Percentiles rank a stretch among this genome's conserved stretches.
Conservation (phyloP, 2,113 vertebrate genomes). For the Irena cyanogastra region DNA sequence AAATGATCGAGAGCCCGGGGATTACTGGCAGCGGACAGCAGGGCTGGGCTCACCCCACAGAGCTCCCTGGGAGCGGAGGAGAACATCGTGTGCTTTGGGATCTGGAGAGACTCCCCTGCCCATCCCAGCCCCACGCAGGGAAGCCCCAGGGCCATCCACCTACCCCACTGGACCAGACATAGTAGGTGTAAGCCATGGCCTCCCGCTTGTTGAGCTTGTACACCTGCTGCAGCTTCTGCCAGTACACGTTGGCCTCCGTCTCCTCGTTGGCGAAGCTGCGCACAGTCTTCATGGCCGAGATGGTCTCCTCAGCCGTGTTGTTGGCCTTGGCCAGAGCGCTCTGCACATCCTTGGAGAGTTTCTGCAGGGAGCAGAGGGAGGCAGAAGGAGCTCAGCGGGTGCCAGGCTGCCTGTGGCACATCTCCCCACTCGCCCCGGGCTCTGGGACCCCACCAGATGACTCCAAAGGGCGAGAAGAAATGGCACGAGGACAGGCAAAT, state of each 20-base stretch:
- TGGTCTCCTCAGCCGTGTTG: constrained; percentile 90
- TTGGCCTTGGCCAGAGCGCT: constrained; percentile 88
- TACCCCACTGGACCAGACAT: constrained; percentile 90
- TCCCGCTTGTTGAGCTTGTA: constrained; percentile 88
- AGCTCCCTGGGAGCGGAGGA: background rate
- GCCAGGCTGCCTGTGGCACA: background rate
- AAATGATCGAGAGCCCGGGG: background rate
- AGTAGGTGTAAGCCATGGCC: constrained; percentile 88
- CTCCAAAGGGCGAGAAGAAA: background rate
- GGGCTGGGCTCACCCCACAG: background rate
- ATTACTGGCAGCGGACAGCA: background rate
- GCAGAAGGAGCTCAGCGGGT: background rate
- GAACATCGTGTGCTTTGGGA: background rate
- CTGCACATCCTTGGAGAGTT: constrained; percentile 90
- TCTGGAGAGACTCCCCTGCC: background rate
- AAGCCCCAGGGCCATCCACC: background rate
- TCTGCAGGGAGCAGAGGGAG: constrained; percentile 64
- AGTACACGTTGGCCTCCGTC: constrained; percentile 80
- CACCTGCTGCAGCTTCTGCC: constrained; percentile 81
- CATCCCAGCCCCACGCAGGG: accelerated
- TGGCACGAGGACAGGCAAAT: accelerated
- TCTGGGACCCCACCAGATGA: background rate
- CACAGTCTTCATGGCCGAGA: constrained; percentile 91
- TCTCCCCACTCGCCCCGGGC: accelerated
- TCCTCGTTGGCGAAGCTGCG: constrained; percentile 91